A percentile compares a stretch with the other conserved stretches of the same genome.
These are phyloP conservation scores for Oscheius sp. DNA, from an alignment of 2,888 invertebrate genomes.

Conservation along the genomic window DNA sequence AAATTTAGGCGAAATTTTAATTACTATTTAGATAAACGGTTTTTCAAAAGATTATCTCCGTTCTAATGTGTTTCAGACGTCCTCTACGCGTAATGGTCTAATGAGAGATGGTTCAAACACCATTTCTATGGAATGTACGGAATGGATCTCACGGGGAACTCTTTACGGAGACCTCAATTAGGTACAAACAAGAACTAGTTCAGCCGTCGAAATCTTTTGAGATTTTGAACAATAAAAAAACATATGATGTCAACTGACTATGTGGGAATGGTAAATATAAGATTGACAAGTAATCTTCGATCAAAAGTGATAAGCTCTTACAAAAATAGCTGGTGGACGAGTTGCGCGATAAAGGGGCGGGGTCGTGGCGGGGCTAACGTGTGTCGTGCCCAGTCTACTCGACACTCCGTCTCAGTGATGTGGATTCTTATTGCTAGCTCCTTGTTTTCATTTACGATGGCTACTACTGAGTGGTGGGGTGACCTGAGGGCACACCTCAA, in stretches of 20 bases:
- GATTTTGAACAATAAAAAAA: too few relatives aligned
- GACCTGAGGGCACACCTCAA: constrained; percentile 68
- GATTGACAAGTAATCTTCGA: constrained; percentile 24
- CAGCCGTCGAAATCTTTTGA: too few relatives aligned
- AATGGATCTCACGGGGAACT: constrained; percentile 21
- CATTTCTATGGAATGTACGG: constrained; percentile 14
- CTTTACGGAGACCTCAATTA: constrained; percentile 19
- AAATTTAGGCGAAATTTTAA: too few relatives aligned
- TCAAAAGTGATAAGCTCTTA: constrained; percentile 21
- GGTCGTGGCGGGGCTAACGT: constrained; percentile 26
- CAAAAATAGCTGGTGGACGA: constrained; percentile 30
- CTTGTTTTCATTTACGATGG: constrained; percentile 19
- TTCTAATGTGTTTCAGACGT: too few relatives aligned
- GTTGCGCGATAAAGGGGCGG: constrained; percentile 31
- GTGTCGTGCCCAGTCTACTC: constrained; percentile 23
- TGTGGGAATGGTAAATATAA: not conserved
- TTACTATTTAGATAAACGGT: too few relatives aligned
- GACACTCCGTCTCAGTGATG: constrained; percentile 3
- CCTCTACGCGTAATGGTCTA: not conserved
- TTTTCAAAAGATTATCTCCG: too few relatives aligned
- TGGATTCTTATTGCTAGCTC: constrained; percentile 10
- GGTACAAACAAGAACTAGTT: constrained; percentile 2
- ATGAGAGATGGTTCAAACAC: constrained; percentile 16
- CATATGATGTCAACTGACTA: too few relatives aligned
- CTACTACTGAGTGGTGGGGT: constrained; percentile 70